Conservation (phyloP, 2,113 vertebrate genomes). For the Grammatotria lemairii region DNA sequence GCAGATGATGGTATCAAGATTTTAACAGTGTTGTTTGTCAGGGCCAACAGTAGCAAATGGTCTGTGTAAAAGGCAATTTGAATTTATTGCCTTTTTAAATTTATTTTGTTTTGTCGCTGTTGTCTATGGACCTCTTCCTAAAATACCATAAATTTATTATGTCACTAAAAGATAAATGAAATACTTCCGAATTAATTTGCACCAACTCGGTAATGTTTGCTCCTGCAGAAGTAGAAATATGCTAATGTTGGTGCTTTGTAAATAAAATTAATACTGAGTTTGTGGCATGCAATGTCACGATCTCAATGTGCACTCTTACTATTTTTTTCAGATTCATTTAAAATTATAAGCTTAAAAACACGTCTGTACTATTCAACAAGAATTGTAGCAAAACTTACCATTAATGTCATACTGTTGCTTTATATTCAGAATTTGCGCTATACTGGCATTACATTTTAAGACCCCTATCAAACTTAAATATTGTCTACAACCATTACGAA, state of each 20-base stretch:
- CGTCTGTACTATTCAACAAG: neutral
- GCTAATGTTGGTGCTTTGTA: neutral
- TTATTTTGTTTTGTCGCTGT: neutral
- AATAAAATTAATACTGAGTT: neutral
- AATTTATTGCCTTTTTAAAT: neutral
- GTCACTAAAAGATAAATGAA: neutral
- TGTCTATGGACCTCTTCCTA: neutral
- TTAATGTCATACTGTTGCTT: neutral
- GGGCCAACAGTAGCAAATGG: constrained; percentile 1
- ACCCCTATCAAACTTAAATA: neutral
- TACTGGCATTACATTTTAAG: neutral
- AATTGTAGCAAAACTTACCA: neutral
- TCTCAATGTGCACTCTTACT: neutral
- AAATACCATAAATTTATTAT: neutral
- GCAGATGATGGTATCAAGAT: constrained; percentile 19
- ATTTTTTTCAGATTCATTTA: neutral
- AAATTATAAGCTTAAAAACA: neutral
- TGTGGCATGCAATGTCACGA: neutral
- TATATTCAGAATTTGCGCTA: neutral
- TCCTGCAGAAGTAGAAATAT: neutral
- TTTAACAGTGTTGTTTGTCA: constrained; percentile 6
- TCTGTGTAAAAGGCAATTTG: neutral
- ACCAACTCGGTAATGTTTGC: neutral
- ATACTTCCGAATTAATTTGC: neutral
- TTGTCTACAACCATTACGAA: neutral